Evolutionary conservation across 2,888 invertebrate genomes (phyloP).

Genomic region (Prenolepis imparis): DNA sequence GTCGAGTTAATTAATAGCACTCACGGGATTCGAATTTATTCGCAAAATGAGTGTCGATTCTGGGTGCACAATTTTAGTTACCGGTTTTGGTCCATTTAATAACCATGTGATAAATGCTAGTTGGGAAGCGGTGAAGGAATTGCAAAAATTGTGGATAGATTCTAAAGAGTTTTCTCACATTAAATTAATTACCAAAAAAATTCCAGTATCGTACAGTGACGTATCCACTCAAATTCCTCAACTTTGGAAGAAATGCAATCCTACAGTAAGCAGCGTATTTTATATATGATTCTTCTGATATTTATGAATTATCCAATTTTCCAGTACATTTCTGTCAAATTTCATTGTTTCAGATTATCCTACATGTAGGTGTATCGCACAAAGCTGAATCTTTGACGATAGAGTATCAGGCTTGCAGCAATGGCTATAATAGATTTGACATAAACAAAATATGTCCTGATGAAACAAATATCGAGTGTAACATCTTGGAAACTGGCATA

Average conservation of each 20-base stretch:
- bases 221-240: constrained; percentile 90
- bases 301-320: not conserved
- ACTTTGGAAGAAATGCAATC: constrained; percentile 91
- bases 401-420: constrained; percentile 90
- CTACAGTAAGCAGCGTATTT: constrained; percentile 87
- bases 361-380: constrained; percentile 93
- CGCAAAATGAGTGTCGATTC: constrained; percentile 41
- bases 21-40: not conserved
- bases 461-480: constrained; percentile 87
- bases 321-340: not conserved
- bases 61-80: constrained; percentile 87
- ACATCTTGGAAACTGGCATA: constrained; percentile 88
- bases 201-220: constrained; percentile 91
- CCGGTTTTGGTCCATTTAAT: constrained; percentile 94
- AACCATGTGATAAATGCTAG: constrained; percentile 92
- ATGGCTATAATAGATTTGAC: constrained; percentile 88
- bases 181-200: constrained; percentile 88
- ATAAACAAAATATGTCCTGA: constrained; percentile 83
- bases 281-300: not conserved
- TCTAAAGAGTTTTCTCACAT: constrained; percentile 87
- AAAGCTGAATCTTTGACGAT: constrained; percentile 89
- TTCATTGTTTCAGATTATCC: constrained; percentile 88
- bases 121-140: constrained; percentile 92
- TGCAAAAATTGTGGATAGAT: constrained; percentile 87
- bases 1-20: not conserved